These are phyloP conservation scores for Crocidura indochinensis DNA, from an alignment of 2,797 vertebrate genomes.

Conservation along the genomic window DNA sequence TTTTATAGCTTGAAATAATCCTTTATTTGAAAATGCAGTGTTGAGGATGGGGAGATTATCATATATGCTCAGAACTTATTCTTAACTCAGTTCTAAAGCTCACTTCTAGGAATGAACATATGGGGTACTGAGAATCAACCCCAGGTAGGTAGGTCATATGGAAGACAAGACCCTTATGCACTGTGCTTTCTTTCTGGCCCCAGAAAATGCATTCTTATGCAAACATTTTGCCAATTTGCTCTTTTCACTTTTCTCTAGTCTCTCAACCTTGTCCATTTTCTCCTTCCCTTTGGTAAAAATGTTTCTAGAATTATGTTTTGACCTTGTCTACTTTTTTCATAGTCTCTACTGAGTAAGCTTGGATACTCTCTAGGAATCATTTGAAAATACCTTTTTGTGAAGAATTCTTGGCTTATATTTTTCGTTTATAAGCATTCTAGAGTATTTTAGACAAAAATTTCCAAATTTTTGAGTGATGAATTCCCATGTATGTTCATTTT, in stretches of 20 bases:
- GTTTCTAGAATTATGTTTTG: conserved; percentile 41
- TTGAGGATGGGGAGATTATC: too few relatives aligned
- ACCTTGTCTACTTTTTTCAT: not conserved
- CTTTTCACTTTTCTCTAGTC: not conserved
- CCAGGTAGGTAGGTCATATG: too few relatives aligned
- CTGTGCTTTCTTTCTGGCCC: too few relatives aligned
- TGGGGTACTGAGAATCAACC: too few relatives aligned
- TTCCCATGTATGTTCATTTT: not conserved
- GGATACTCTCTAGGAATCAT: not conserved
- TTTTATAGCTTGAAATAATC: not conserved
- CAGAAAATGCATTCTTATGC: conserved; percentile 14
- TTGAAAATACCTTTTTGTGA: not conserved
- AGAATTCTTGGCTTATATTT: not conserved
- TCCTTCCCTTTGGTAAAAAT: not conserved
- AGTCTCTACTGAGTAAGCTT: conserved; percentile 2
- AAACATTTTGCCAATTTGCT: not conserved
- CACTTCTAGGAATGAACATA: too few relatives aligned
- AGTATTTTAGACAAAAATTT: conserved; percentile 32
- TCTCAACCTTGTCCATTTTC: not conserved
- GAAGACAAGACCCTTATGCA: too few relatives aligned
- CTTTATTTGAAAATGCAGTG: not conserved
- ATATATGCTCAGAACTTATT: too few relatives aligned
- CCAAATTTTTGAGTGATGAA: conserved; percentile 9
- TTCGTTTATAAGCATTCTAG: not conserved
- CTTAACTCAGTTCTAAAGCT: too few relatives aligned